Percentiles rank a stretch among this genome's conserved stretches.
phyloP scores from a whole-genome alignment of 2,888 invertebrate genomes.

The Eustalomyia histrio region DNA sequence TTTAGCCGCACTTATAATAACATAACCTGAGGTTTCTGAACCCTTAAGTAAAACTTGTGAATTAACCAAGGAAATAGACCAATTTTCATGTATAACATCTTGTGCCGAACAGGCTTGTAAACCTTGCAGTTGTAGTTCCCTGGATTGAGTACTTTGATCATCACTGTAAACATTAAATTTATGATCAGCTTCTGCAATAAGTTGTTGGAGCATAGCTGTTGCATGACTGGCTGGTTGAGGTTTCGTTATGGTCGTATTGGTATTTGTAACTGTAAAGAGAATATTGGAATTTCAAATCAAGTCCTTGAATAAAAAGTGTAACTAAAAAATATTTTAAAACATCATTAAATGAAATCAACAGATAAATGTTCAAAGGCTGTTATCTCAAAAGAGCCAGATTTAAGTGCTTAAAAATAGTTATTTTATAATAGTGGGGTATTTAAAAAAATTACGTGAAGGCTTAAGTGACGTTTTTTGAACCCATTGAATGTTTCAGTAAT shows the following conservation, averaged over 20 bases:
- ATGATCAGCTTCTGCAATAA: conserved; percentile 95
- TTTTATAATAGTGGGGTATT: too few relatives aligned
- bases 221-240: conserved; percentile 86
- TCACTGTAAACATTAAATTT: conserved; percentile 98
- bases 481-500: too few relatives aligned
- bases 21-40: conserved; percentile 97
- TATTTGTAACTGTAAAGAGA: conserved; percentile 60
- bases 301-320: not conserved
- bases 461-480: too few relatives aligned
- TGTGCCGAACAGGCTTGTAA: conserved; percentile 92
- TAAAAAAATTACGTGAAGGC: too few relatives aligned
- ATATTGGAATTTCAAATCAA: not conserved
- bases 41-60: conserved; percentile 91
- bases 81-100: conserved; percentile 95
- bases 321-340: too few relatives aligned
- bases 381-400: too few relatives aligned
- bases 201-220: conserved; percentile 91
- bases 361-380: too few relatives aligned
- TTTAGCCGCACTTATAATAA: conserved; percentile 97
- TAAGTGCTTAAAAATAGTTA: too few relatives aligned
- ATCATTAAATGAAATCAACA: too few relatives aligned
- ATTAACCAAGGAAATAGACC: conserved; percentile 88
- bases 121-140: conserved; percentile 90
- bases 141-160: conserved; percentile 89
- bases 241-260: conserved; percentile 73